A percentile compares a stretch with the other conserved stretches of the same genome.
phyloP scores from a whole-genome alignment of 2,888 invertebrate genomes.

The Acanthosepion lycidas region DNA sequence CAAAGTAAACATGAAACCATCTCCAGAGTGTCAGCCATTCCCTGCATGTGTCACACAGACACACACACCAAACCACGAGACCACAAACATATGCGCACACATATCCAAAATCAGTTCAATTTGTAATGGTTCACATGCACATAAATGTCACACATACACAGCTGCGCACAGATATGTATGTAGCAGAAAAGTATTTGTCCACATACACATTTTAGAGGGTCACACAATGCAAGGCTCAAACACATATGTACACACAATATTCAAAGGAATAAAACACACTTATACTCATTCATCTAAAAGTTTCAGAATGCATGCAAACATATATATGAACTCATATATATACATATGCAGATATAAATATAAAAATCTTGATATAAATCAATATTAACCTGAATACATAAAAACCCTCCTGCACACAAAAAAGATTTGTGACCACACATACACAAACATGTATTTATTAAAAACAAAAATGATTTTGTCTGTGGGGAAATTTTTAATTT shows the following conservation, averaged over 20 bases:
- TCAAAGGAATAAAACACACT: not conserved
- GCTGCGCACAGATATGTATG: not conserved
- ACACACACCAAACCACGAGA: not conserved
- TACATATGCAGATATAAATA: too few species aligned
- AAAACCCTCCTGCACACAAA: too few species aligned
- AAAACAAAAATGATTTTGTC: too few species aligned
- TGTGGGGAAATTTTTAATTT: too few species aligned
- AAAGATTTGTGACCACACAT: too few species aligned
- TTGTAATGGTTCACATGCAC: not conserved
- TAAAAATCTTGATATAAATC: too few species aligned
- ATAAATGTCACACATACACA: not conserved
- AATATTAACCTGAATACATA: too few species aligned
- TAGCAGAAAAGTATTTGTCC: not conserved
- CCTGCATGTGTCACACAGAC: not conserved
- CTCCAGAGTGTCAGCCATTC: not conserved
- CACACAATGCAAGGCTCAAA: not conserved
- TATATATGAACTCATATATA: too few species aligned
- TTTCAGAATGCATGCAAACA: too few species aligned
- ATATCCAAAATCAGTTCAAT: not conserved
- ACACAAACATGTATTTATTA: too few species aligned
- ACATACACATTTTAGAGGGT: not conserved
- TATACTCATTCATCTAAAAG: too few species aligned
- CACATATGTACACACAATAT: not conserved
- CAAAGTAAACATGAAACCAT: constrained; percentile 33
- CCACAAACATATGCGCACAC: not conserved